A percentile compares a stretch with the other conserved stretches of the same genome.
Evolutionary conservation across 2,113 vertebrate genomes (phyloP).

Genomic region (Hydrolagus affinis): DNA sequence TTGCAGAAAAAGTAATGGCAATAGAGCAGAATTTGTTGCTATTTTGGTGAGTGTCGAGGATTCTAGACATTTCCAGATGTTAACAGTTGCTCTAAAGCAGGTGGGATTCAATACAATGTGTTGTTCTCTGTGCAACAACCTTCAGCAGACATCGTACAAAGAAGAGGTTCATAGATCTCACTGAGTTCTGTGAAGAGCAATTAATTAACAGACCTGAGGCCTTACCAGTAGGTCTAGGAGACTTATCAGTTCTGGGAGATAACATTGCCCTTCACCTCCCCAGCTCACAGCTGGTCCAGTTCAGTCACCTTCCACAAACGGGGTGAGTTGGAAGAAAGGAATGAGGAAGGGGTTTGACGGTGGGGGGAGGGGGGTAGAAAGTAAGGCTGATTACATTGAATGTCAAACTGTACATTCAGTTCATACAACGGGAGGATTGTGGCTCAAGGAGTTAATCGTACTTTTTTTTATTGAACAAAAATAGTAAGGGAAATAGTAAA

Average conservation of each 20-base stretch:
- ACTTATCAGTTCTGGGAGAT: not conserved
- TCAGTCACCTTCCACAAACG: not conserved
- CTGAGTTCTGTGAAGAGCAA: not conserved
- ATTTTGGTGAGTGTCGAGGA: conserved; percentile 21
- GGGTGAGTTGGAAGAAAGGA: not conserved
- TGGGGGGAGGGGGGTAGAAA: too few species aligned
- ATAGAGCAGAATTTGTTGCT: conserved; percentile 16
- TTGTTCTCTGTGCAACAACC: conserved; percentile 12
- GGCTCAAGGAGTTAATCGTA: too few species aligned
- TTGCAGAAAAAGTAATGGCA: conserved; percentile 26
- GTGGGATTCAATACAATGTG: conserved; percentile 15
- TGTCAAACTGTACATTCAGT: not conserved
- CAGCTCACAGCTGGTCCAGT: not conserved
- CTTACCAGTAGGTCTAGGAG: not conserved
- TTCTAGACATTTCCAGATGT: conserved; percentile 21
- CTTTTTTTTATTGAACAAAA: too few species aligned
- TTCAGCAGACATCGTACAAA: conserved; percentile 10
- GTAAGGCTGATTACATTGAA: not conserved
- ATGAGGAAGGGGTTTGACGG: too few species aligned
- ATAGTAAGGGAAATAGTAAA: too few species aligned
- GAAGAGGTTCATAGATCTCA: not conserved
- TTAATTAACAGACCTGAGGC: not conserved
- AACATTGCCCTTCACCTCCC: not conserved
- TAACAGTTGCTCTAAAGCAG: conserved; percentile 21
- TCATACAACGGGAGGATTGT: not conserved